Evolutionary conservation across 2,888 invertebrate species (phyloP).

Genomic region (Drosophila nigricruria): DNA sequence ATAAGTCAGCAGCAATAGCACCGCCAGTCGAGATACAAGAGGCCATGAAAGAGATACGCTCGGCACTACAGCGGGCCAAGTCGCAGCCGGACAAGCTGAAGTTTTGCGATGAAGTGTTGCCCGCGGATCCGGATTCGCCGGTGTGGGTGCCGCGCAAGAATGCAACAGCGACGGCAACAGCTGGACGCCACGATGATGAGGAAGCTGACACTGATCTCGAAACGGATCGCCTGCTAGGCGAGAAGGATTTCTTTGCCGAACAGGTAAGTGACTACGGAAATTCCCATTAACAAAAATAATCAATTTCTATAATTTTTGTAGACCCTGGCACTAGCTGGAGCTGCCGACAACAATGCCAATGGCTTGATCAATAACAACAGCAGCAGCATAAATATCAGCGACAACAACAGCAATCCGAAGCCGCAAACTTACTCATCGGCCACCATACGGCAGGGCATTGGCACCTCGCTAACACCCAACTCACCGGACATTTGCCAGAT

Average conservation of each 20-base stretch:
- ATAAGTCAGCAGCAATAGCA: constrained; percentile 84
- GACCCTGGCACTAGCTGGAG: constrained; percentile 50
- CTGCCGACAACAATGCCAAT: constrained; percentile 70
- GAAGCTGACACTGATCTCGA: constrained; percentile 99
- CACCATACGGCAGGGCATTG: constrained; percentile 84
- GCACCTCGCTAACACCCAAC: constrained; percentile 82
- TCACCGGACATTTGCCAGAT: constrained; percentile 84
- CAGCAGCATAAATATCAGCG: constrained; percentile 40
- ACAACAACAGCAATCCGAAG: constrained; percentile 69
- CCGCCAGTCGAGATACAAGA: constrained; percentile 87
- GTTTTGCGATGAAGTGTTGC: constrained; percentile 83
- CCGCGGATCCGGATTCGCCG: constrained; percentile 83
- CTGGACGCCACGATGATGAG: constrained; percentile 87
- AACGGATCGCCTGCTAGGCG: constrained; percentile 97
- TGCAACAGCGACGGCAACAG: constrained; percentile 8
- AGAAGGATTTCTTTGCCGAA: constrained; percentile 95
- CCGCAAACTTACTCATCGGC: constrained; percentile 83
- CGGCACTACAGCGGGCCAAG: constrained; percentile 88
- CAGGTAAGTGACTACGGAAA: constrained; percentile 81
- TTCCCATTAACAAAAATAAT: not conserved
- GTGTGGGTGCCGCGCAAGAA: constrained; percentile 84
- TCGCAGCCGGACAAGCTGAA: constrained; percentile 84
- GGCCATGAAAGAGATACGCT: constrained; percentile 93
- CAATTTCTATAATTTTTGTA: constrained; percentile 23
- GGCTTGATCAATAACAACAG: constrained; percentile 40